Base-by-base conservation (phyloP, 2,888 invertebrate genomes). In the Mythimna lalbum region DNA sequence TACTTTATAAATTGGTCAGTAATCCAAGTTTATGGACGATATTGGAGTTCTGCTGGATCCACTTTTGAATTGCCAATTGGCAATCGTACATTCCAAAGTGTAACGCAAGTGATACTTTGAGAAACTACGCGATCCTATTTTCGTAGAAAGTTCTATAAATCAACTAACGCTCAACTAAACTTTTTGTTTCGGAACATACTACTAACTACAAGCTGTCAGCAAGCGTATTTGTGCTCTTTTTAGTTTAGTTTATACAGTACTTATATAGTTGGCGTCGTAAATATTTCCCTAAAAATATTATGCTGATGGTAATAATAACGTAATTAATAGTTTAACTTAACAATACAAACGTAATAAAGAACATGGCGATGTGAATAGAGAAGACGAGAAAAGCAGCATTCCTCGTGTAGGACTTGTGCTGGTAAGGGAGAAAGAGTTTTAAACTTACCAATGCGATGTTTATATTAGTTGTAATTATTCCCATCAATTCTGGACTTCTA, bases 361-460 rank as follows among this genome's bases (percentile, higher is more conserved):
- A 33, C 14, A 43, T 47, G n/a, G 39, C 17, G 10, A 52, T 12
- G 12, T 33, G 31, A 63, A 55, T 17, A 36, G 21, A 75, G 64
- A 65, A 47, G 27, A 66, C 47, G 21, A 66, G 5, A 27, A 66
- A 66, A 55, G 23, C 47, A 55, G 27, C 21, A 17, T 31, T 67
- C 47, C n/a, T n/a, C 47, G 39, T n/a, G 39, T 9, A n/a, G 2
- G 21, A 47, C 12, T 67, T 47, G 27, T 39, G 5, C 36, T 55
- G 17, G n/a, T 55, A 66, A 47, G 36, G 64, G 19, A 39, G 21
- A 67, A 7, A 7, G 27, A 3, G 21, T 31, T n/a, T 49, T 67
- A 49, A 31, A 39, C 71, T 49, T 56, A 75, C 19, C 66, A 19
- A 63, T 36, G 47, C 19, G 14, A 10, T 66, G 21, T 4, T 56